Conservation (phyloP, 2,113 vertebrate species). For the Neotragus moschatus region DNA sequence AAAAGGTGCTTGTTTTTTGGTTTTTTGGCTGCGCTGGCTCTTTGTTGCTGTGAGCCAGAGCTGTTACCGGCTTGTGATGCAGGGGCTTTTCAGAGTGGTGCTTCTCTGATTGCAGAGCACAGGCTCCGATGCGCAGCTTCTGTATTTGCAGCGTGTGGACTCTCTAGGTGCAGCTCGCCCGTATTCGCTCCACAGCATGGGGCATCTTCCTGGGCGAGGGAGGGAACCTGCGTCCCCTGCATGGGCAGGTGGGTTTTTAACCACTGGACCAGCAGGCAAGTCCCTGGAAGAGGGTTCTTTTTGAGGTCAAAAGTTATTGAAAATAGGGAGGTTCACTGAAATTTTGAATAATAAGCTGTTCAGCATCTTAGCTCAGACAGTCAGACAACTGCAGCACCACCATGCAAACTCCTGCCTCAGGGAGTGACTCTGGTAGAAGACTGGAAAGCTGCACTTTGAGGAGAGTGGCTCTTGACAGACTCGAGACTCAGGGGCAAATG, state of each 20-base stretch:
- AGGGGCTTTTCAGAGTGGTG: neutral
- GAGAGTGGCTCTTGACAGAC: neutral
- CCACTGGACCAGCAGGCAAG: neutral
- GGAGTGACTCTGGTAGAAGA: neutral
- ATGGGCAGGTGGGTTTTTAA: neutral
- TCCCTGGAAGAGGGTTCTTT: neutral
- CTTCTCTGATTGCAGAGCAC: neutral
- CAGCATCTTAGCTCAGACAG: neutral
- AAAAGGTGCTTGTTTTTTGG: neutral
- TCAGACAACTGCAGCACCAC: neutral
- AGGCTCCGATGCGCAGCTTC: accelerated
- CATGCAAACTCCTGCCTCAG: neutral
- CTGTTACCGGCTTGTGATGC: neutral
- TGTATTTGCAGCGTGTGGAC: accelerated
- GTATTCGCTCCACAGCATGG: neutral
- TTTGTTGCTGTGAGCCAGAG: neutral
- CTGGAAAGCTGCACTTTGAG: neutral
- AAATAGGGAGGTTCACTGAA: neutral
- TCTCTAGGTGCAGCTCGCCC: neutral
- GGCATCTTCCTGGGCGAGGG: neutral
- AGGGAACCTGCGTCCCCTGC: neutral
- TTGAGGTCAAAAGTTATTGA: neutral
- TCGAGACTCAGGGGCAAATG: neutral
- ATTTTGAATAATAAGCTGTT: neutral
- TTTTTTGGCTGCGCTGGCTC: neutral